These are phyloP conservation scores for Atherinosoma microstoma DNA, from an alignment of 2,797 vertebrate genomes.

Conservation along the genomic window DNA sequence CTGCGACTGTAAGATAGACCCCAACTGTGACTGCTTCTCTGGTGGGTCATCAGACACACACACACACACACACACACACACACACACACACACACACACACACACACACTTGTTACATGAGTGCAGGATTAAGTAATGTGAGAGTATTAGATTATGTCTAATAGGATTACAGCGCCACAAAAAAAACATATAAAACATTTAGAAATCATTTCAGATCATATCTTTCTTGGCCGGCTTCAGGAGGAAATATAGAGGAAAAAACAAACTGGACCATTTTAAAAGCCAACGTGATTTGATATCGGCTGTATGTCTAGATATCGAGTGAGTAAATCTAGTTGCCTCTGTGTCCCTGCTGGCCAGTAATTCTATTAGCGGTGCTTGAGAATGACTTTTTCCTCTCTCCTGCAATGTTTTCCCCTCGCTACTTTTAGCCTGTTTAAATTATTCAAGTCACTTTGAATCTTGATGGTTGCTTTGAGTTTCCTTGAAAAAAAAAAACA, in stretches of 20 bases:
- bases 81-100: constrained; percentile 31
- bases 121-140: constrained; percentile 49
- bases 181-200: constrained; percentile 33
- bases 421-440: constrained; percentile 25
- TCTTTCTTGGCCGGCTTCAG: constrained; percentile 35
- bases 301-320: constrained; percentile 39
- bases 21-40: constrained; percentile 97
- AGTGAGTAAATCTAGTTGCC: constrained; percentile 48
- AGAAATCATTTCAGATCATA: constrained; percentile 36
- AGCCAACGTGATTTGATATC: constrained; percentile 43
- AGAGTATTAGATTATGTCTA: constrained; percentile 53
- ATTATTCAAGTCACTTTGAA: constrained; percentile 44
- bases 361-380: constrained; percentile 52
- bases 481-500: constrained; percentile 32
- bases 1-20: constrained; percentile 98
- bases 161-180: constrained; percentile 50
- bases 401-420: constrained; percentile 16
- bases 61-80: constrained; percentile 33
- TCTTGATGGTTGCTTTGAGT: constrained; percentile 30
- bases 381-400: constrained; percentile 27
- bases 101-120: constrained; percentile 25
- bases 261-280: constrained; percentile 30
- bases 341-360: constrained; percentile 45
- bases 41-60: constrained; percentile 81
- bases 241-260: constrained; percentile 21